Evolutionary conservation across 2,113 vertebrate species (phyloP).

Genomic region (Centropristis striata): DNA sequence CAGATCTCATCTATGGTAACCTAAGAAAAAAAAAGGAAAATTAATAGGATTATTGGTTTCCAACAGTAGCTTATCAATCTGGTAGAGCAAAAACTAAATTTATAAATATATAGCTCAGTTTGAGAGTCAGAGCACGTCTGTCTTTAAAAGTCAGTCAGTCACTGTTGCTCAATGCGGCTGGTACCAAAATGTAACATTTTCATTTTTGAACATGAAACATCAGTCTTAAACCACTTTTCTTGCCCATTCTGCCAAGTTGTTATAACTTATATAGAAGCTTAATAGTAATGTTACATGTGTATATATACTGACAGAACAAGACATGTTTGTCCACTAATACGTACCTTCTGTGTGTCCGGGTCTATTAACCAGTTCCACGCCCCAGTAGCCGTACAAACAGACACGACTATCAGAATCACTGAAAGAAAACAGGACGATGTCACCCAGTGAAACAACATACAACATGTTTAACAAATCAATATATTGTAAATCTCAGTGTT

Average conservation of each 20-base stretch:
- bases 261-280: too few species aligned
- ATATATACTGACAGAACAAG: not conserved
- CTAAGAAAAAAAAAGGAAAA: not conserved
- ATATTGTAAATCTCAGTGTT: not conserved
- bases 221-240: too few species aligned
- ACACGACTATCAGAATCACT: slow-evolving; percentile 99
- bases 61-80: not conserved
- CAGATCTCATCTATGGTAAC: not conserved
- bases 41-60: too few species aligned
- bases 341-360: slow-evolving; percentile 98
- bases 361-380: slow-evolving; percentile 99
- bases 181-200: too few species aligned
- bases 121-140: not conserved
- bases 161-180: too few species aligned
- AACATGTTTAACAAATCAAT: not conserved
- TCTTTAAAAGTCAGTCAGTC: not conserved
- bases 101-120: not conserved
- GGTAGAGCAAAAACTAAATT: not conserved
- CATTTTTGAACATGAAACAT: too few species aligned
- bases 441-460: not conserved
- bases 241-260: too few species aligned
- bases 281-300: too few species aligned
- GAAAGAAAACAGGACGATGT: slow-evolving; percentile 34
- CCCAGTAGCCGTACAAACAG: slow-evolving; percentile 98
- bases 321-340: not conserved